Percentiles rank a stretch among this genome's conserved stretches.
Evolutionary conservation across 2,113 vertebrate species (phyloP).

Genomic region (Xenotilapia caudafasciata): DNA sequence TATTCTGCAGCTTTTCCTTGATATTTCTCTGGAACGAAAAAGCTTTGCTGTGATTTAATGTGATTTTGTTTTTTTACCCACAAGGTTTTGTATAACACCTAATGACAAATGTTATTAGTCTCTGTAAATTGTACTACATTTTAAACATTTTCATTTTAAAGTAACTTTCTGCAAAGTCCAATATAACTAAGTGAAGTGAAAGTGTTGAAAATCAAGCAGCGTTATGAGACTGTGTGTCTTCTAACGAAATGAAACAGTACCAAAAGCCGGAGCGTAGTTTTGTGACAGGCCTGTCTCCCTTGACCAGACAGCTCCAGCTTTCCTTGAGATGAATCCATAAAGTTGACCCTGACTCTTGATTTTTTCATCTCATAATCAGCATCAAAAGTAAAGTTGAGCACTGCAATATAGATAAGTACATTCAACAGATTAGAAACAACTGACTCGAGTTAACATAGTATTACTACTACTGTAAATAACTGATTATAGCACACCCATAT

Average conservation of each 20-base stretch:
- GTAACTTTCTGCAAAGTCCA: not conserved
- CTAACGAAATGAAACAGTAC: conserved; percentile 51
- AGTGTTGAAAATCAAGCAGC: not conserved
- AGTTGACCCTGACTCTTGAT: conserved; percentile 71
- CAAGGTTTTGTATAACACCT: not conserved
- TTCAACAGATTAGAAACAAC: not conserved
- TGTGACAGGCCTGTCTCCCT: conserved; percentile 67
- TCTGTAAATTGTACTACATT: not conserved
- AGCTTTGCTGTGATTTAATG: not conserved
- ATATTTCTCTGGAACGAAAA: conserved; percentile 72
- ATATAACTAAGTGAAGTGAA: not conserved
- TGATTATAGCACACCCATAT: not conserved
- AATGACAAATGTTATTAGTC: not conserved
- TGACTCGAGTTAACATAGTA: not conserved
- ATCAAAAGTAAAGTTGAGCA: conserved; percentile 71
- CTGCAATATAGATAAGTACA: conserved; percentile 36
- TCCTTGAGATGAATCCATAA: conserved; percentile 56
- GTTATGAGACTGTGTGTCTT: not conserved
- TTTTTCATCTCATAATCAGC: conserved; percentile 73
- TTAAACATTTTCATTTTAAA: not conserved
- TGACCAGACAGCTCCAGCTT: conserved; percentile 70
- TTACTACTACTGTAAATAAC: not conserved
- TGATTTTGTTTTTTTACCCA: not conserved
- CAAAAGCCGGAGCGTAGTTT: conserved; percentile 70
- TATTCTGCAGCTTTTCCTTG: conserved; percentile 78